Evolutionary conservation across 2,113 vertebrate genomes (phyloP).

Genomic region (Heterotilapia buettikoferi): DNA sequence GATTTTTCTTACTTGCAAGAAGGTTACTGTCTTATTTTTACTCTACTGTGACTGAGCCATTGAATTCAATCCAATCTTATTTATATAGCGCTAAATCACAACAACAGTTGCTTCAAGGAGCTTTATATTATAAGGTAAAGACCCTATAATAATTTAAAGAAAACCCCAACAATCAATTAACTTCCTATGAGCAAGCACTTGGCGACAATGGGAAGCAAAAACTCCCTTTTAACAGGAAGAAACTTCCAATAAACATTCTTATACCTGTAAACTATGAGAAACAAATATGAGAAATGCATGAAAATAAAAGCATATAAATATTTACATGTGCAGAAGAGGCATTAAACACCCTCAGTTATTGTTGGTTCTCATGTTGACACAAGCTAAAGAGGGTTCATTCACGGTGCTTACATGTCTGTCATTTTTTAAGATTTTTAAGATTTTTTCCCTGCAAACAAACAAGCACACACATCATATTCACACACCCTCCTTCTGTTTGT

Average conservation of each 20-base stretch:
- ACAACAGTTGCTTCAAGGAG: not conserved
- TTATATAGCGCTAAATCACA: not conserved
- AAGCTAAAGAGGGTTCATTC: not conserved
- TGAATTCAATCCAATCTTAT: not conserved
- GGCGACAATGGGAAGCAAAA: not conserved
- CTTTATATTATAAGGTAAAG: not conserved
- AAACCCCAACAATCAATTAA: not conserved
- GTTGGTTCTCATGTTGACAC: not conserved
- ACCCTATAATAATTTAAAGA: not conserved
- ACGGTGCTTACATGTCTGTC: not conserved
- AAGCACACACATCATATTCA: not conserved
- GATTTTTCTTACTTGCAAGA: not conserved
- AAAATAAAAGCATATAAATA: not conserved
- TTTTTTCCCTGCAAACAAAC: not conserved
- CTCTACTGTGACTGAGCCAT: not conserved
- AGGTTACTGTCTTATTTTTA: not conserved
- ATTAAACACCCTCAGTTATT: not conserved
- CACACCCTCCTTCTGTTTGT: constrained; percentile 33
- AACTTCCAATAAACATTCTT: not conserved
- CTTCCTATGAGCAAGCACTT: not conserved
- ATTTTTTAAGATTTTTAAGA: not conserved
- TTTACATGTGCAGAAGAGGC: not conserved
- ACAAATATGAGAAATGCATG: not conserved
- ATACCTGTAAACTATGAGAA: not conserved
- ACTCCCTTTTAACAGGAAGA: not conserved